Base-by-base conservation (phyloP, 2,797 vertebrate species). In the Nannoperca obscura region DNA sequence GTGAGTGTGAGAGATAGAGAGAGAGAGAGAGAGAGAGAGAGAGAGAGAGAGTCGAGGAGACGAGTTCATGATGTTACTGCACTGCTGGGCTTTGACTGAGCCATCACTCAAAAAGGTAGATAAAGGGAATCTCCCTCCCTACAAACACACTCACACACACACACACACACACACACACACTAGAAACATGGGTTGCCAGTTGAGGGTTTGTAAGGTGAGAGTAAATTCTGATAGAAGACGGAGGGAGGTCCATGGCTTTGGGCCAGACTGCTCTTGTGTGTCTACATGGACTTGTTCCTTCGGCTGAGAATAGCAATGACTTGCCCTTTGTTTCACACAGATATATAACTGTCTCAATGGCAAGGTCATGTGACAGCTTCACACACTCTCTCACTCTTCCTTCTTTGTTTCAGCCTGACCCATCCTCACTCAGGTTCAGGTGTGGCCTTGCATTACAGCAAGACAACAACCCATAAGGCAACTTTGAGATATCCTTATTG, bases 351-450 rank as follows among this genome's bases (percentile, higher is more conserved):
- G 86, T 80, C 78, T 80, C 78, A 66, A 38, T 63, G 78, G 65
- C 89, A 90, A 93, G 86, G 91, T 93, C 90, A 88, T 84, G 78
- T 78, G 86, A 88, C 78, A 71, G 15, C 83, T 81, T 78, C 52
- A 59, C 59, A 59, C 66, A 22, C 24, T 32, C 34, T 27, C 36
- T 22, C 44, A 34, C 46, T 58, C 22, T 58, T 32, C 69, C 59
- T n/a, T 49, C 52, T 70, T 68, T 69, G 32, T 69, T 76, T 71
- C 52, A 57, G 69, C 63, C 54, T 50, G 53, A 27, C 67, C 55
- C 15, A 46, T 59, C 50, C 58, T 60, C 59, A 14, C 24, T 61
- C 22, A 36, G 52, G 65, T 53, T 72, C 78, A 60, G 70, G 71
- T 71, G 55, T 52, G 61, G 10, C 2, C 2, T 19, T 19, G 76